These are phyloP conservation scores for Bombus waltoni DNA, from an alignment of 1,140 invertebrate species.

Conservation along the genomic window DNA sequence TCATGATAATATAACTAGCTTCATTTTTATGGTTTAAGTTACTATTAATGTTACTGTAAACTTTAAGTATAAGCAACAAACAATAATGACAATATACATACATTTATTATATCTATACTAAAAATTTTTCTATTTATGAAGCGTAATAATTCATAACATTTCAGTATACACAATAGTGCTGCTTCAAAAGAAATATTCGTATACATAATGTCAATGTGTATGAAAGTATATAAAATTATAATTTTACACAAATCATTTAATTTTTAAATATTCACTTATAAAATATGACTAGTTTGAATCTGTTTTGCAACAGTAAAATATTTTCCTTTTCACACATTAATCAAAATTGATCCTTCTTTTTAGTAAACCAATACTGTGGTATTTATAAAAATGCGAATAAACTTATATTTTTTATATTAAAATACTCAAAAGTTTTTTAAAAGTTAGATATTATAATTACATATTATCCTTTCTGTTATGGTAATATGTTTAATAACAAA, in stretches of 20 bases:
- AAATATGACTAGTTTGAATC: conserved; percentile 49
- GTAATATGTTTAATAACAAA: background rate
- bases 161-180: conserved; percentile 25
- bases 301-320: conserved; percentile 25
- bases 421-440: conserved; percentile 4
- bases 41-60: conserved; percentile 22
- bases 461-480: background rate
- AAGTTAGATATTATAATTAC: conserved; percentile 6
- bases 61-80: conserved; percentile 45
- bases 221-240: conserved; percentile 4
- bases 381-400: conserved; percentile 1
- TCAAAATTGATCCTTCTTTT: conserved; percentile 7
- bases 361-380: background rate
- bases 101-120: conserved; percentile 36
- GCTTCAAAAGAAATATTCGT: conserved; percentile 6
- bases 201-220: conserved; percentile 39
- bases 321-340: background rate
- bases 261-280: conserved; percentile 48
- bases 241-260: conserved; percentile 16
- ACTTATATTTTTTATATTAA: background rate
- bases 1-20: conserved; percentile 20
- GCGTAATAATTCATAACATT: conserved; percentile 29
- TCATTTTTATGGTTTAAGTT: conserved; percentile 20
- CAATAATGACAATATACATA: conserved; percentile 36
- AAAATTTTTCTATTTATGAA: conserved; percentile 25